Conservation (phyloP, 1,140 invertebrate genomes). For the Calosoma granatense region DNA sequence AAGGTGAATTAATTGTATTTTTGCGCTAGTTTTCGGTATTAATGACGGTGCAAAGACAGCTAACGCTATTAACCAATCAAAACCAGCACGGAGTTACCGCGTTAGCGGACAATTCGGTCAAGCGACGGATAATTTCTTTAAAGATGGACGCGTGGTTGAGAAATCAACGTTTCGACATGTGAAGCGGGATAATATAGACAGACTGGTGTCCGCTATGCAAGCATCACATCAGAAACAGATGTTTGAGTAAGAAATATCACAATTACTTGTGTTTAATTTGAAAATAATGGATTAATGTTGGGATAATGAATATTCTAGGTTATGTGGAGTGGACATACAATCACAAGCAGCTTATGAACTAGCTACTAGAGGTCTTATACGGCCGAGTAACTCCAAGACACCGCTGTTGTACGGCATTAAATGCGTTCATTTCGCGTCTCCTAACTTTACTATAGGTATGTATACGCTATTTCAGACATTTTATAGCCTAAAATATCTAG, state of each 20-base stretch:
- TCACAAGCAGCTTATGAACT: conserved; percentile 85
- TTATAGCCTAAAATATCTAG: neutral
- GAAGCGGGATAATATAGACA: conserved; percentile 52
- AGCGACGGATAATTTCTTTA: conserved; percentile 64
- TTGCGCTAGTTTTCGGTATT: conserved; percentile 53
- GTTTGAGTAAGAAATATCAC: conserved; percentile 57
- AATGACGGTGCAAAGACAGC: conserved; percentile 49
- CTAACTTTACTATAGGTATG: conserved; percentile 78
- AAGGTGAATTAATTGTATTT: conserved; percentile 13
- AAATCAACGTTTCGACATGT: conserved; percentile 62
- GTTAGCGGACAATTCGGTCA: conserved; percentile 68
- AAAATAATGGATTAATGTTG: conserved; percentile 10
- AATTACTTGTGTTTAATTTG: conserved; percentile 12
- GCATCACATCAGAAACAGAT: conserved; percentile 71
- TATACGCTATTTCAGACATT: too few species aligned
- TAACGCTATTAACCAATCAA: conserved; percentile 41
- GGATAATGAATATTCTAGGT: conserved; percentile 39
- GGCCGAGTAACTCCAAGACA: conserved; percentile 55
- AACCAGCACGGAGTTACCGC: conserved; percentile 57
- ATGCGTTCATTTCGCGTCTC: conserved; percentile 67
- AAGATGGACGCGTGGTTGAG: conserved; percentile 60
- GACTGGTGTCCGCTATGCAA: conserved; percentile 63
- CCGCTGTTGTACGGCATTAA: conserved; percentile 83
- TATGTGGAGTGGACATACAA: conserved; percentile 65
- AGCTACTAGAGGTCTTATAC: conserved; percentile 63